These are phyloP conservation scores for Sarcophaga subvicina DNA, from an alignment of 2,888 invertebrate genomes.

Conservation along the genomic window DNA sequence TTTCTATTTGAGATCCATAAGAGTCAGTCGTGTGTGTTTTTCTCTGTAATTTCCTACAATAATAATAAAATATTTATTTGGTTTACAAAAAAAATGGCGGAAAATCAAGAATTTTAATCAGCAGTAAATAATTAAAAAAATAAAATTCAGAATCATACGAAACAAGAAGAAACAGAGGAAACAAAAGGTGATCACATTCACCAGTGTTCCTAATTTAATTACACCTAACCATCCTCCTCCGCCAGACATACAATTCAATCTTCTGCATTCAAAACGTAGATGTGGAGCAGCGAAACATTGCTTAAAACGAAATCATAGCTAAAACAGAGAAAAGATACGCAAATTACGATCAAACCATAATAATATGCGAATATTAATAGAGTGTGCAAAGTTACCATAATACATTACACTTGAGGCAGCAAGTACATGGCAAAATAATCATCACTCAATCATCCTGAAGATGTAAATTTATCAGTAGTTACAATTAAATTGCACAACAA, in stretches of 20 bases:
- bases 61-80: constrained; percentile 41
- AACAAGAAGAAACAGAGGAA: no score
- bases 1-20: no score
- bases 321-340: neutral
- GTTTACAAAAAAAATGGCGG: constrained; percentile 26
- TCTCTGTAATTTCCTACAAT: constrained; percentile 43
- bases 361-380: no score
- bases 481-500: no score
- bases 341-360: no score
- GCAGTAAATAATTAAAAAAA: constrained; percentile 44
- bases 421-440: no score
- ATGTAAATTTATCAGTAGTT: no score
- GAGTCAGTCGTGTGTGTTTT: constrained; percentile 32
- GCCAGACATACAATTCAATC: no score
- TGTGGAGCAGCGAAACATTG: constrained; percentile 23
- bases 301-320: neutral
- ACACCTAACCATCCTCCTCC: constrained; percentile 18
- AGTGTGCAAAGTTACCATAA: no score
- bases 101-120: neutral
- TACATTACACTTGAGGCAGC: no score
- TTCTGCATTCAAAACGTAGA: neutral
- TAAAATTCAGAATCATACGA: neutral
- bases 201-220: constrained; percentile 58
- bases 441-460: no score
- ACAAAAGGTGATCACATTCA: neutral